Conservation (phyloP, 1,140 invertebrate species). For the Dolichoris vasculosae region DNA sequence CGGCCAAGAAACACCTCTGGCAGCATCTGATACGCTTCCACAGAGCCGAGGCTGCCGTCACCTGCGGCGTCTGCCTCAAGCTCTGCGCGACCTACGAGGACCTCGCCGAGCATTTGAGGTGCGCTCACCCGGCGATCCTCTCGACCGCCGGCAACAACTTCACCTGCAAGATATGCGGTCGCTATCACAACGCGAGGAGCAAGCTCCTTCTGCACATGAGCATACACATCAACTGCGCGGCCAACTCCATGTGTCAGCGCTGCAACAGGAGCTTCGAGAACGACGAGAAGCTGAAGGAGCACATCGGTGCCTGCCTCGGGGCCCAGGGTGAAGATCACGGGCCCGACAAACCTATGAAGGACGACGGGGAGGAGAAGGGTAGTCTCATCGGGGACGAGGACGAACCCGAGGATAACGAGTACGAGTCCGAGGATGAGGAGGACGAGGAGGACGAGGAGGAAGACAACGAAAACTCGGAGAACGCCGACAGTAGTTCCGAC, state of each 20-base stretch:
- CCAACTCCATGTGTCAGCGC: constrained; percentile 65
- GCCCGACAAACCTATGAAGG: constrained; percentile 11
- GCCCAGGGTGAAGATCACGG: constrained; percentile 49
- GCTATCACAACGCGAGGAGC: constrained; percentile 78
- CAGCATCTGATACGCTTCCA: constrained; percentile 79
- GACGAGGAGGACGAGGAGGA: constrained; percentile 58
- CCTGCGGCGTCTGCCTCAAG: constrained; percentile 78
- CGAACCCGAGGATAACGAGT: constrained; percentile 46
- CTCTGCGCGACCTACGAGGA: constrained; percentile 74
- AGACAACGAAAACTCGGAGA: constrained; percentile 57
- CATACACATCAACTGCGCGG: constrained; percentile 76
- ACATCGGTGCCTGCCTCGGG: constrained; percentile 61
- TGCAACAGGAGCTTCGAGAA: constrained; percentile 67
- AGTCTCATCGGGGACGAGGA: constrained; percentile 63
- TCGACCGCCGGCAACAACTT: constrained; percentile 78
- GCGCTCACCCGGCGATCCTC: constrained; percentile 73
- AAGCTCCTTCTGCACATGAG: constrained; percentile 77
- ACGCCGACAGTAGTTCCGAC: constrained; percentile 58
- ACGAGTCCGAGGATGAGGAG: constrained; percentile 56
- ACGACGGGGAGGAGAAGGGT: constrained; percentile 58
- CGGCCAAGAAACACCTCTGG: constrained; percentile 79
- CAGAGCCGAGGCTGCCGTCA: constrained; percentile 76
- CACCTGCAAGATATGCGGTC: constrained; percentile 77
- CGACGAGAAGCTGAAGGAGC: constrained; percentile 66
- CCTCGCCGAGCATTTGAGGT: constrained; percentile 75